phyloP scores from a whole-genome alignment of 2,888 invertebrate species.

The Ptilodon capucinus region DNA sequence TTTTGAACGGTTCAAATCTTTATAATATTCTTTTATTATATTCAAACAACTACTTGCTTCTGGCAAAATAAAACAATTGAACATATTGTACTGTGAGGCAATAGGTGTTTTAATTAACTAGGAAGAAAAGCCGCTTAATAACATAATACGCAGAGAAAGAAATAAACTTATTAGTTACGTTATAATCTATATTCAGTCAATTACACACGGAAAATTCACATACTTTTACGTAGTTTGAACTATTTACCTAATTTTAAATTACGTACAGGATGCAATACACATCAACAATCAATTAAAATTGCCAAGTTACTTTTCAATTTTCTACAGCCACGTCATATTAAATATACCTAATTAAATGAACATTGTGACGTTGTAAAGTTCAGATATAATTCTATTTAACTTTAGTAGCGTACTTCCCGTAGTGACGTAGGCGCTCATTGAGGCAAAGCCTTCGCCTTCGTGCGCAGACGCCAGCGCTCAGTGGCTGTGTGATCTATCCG shows the following conservation, averaged over 20 bases:
- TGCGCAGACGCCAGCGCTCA: constrained; percentile 67
- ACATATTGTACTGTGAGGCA: too few species aligned
- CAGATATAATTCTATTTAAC: constrained; percentile 65
- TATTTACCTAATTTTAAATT: constrained; percentile 11
- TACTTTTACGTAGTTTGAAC: constrained; percentile 1
- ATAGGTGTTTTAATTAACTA: too few species aligned
- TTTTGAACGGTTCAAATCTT: too few species aligned
- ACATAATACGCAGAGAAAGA: too few species aligned
- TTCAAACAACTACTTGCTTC: too few species aligned
- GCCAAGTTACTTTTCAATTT: constrained; percentile 38
- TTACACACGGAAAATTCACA: constrained; percentile 16
- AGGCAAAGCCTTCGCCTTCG: constrained; percentile 64
- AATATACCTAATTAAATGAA: constrained; percentile 49
- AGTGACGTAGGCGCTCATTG: constrained; percentile 75
- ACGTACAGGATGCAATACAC: constrained; percentile 16
- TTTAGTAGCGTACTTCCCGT: constrained; percentile 76
- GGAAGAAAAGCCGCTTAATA: too few species aligned
- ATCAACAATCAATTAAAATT: constrained; percentile 15
- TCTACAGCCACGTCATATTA: constrained; percentile 52
- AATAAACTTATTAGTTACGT: too few species aligned
- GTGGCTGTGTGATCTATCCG: constrained; percentile 77
- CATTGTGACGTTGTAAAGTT: constrained; percentile 62
- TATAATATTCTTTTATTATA: too few species aligned
- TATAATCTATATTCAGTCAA: background rate
- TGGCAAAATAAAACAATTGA: too few species aligned